Conservation (phyloP, 2,888 invertebrate species). For the Limenitis camilla region DNA sequence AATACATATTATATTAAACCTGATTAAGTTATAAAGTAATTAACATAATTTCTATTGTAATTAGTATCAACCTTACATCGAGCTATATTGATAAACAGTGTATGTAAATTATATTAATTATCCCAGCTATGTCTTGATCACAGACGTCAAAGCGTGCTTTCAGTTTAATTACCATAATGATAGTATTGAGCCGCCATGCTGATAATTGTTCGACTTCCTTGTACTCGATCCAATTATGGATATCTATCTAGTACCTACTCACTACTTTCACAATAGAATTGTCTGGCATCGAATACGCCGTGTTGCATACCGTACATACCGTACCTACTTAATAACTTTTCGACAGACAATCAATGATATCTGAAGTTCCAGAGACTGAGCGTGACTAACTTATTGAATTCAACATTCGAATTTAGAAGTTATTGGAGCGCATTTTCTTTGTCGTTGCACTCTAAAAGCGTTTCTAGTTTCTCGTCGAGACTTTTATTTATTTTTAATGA, state of each 20-base stretch:
- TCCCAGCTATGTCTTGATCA: conserved; percentile 19
- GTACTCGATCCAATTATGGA: not conserved
- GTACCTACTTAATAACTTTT: not conserved
- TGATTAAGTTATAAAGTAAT: not conserved
- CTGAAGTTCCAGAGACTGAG: not conserved
- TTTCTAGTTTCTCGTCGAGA: conserved; percentile 7
- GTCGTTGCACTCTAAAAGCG: conserved; percentile 4
- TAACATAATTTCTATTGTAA: not conserved
- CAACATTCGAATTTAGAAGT: not conserved
- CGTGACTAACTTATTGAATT: not conserved
- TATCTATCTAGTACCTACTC: not conserved
- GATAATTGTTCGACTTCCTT: conserved; percentile 29
- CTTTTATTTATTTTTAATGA: conserved; percentile 18
- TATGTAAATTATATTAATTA: conserved; percentile 12
- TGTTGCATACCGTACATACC: not conserved
- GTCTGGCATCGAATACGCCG: not conserved
- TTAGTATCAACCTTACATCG: not conserved
- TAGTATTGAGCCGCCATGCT: conserved; percentile 29
- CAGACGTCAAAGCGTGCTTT: conserved; percentile 39
- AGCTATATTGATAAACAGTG: conserved; percentile 8
- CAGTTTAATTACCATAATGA: conserved; percentile 45
- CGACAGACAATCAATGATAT: not conserved
- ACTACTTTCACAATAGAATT: not conserved
- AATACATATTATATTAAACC: too few species aligned
- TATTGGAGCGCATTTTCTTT: not conserved